These are phyloP conservation scores for Pseudoatta argentina DNA, from an alignment of 1,140 invertebrate genomes.

Conservation along the genomic window DNA sequence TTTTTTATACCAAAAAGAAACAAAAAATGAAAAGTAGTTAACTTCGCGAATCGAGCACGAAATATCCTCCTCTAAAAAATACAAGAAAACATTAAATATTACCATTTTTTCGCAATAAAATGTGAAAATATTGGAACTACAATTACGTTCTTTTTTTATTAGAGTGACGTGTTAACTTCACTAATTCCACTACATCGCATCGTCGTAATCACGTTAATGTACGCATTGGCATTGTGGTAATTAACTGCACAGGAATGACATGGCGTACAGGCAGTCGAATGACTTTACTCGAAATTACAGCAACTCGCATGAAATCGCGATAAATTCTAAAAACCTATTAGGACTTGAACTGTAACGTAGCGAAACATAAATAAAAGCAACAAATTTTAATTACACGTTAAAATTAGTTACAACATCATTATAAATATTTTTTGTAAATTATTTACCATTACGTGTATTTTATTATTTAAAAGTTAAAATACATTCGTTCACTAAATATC, in stretches of 20 bases:
- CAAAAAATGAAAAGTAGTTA: no score
- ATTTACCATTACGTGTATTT: neutral
- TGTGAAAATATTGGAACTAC: no score
- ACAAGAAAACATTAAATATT: no score
- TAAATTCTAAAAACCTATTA: neutral
- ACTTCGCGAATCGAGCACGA: no score
- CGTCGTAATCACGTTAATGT: constrained; percentile 33
- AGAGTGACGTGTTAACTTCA: no score
- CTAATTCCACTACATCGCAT: no score
- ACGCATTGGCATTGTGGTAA: neutral
- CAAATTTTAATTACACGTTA: neutral
- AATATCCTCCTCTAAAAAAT: no score
- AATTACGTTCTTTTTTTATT: no score
- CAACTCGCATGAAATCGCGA: neutral
- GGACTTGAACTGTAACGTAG: neutral
- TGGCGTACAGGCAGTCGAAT: neutral
- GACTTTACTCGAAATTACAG: neutral
- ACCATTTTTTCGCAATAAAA: no score
- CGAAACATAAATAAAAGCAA: neutral
- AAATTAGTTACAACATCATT: neutral
- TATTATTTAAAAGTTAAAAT: constrained; percentile 5
- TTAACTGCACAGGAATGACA: neutral
- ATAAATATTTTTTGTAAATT: constrained; percentile 3
- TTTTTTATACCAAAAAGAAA: no score
- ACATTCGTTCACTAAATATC: neutral